Evolutionary conservation across 2,113 vertebrate species (phyloP).

Genomic region (Oceanites oceanicus): DNA sequence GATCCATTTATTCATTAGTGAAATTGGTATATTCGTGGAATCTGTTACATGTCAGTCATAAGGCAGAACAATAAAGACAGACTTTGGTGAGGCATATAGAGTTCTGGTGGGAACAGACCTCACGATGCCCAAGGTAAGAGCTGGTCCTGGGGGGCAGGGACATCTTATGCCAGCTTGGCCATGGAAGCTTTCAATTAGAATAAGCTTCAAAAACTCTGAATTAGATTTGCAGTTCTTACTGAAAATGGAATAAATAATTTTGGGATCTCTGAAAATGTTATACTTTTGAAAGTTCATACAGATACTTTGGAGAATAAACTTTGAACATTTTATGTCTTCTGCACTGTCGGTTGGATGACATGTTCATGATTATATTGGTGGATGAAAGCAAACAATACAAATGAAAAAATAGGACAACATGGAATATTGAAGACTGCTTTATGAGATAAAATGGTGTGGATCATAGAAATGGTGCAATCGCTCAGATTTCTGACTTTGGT

Average conservation of each 20-base stretch:
- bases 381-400: slow-evolving; percentile 6
- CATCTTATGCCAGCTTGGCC: slow-evolving; percentile 6
- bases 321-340: neutral
- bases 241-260: neutral
- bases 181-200: neutral
- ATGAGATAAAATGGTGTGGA: neutral
- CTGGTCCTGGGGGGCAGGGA: neutral
- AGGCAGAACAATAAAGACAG: neutral
- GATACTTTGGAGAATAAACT: neutral
- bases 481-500: neutral
- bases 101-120: neutral
- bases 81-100: neutral
- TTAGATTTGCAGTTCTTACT: neutral
- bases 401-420: neutral
- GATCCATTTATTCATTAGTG: neutral
- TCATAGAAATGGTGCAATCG: neutral
- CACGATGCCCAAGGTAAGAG: neutral
- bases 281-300: neutral
- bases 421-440: neutral
- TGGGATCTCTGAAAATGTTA: neutral
- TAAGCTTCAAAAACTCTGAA: neutral
- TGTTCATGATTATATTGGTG: neutral
- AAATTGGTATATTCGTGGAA: neutral
- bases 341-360: neutral
- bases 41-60: neutral